phyloP scores from a whole-genome alignment of 2,113 vertebrate genomes.

The Saccopteryx leptura region DNA sequence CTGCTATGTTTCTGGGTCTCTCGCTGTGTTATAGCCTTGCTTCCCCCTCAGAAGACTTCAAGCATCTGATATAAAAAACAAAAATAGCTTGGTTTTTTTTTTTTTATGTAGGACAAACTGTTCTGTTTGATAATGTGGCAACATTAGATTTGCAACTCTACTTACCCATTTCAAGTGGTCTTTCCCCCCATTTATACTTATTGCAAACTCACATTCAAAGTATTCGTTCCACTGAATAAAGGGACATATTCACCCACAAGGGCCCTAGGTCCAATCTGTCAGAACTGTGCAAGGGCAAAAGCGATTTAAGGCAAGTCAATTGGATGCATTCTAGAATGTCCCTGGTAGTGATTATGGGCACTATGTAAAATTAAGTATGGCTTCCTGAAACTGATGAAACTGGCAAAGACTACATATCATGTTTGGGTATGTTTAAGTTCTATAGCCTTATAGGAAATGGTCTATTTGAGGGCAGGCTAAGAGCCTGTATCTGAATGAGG shows the following conservation, averaged over 20 bases:
- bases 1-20: not conserved
- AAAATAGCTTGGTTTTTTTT: not conserved
- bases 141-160: not conserved
- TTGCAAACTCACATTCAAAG: not conserved
- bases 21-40: not conserved
- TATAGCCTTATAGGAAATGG: not conserved
- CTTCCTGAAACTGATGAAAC: not conserved
- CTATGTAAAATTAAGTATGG: not conserved
- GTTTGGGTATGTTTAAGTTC: not conserved
- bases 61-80: not conserved
- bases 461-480: not conserved
- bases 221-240: not conserved
- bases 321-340: not conserved
- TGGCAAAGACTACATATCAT: not conserved
- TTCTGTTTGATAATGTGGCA: not conserved
- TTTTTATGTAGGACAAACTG: not conserved
- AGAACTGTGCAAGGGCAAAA: not conserved
- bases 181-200: not conserved
- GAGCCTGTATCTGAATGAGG: not conserved
- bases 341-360: not conserved
- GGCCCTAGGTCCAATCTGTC: not conserved
- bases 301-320: not conserved
- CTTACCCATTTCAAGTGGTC: not conserved
- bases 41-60: not conserved
- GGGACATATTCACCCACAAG: not conserved